Conservation (phyloP, 2,888 invertebrate genomes). For the Tenodera sinensis region DNA sequence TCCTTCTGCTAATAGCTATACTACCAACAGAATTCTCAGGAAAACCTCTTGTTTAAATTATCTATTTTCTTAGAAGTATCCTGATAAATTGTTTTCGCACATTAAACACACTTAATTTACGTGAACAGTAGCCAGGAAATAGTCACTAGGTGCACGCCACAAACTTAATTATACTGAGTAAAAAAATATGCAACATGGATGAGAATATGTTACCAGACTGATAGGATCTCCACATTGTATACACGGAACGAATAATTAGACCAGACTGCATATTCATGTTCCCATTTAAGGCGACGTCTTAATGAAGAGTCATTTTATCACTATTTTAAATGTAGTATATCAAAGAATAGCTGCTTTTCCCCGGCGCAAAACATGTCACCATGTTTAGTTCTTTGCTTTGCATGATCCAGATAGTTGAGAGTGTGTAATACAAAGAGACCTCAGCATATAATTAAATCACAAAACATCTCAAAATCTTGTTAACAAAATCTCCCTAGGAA, state of each 20-base stretch:
- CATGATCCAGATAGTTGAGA: too few relatives aligned
- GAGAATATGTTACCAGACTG: not conserved
- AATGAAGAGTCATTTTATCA: too few relatives aligned
- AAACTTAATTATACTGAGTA: not conserved
- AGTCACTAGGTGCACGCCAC: not conserved
- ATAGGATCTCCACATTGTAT: not conserved
- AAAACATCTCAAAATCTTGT: too few relatives aligned
- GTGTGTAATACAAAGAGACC: too few relatives aligned
- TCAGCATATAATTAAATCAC: too few relatives aligned
- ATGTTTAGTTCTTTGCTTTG: too few relatives aligned
- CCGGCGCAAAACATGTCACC: too few relatives aligned
- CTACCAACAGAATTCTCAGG: not conserved
- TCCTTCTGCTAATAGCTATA: not conserved
- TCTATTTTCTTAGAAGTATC: not conserved
- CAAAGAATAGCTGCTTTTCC: too few relatives aligned
- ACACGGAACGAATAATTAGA: not conserved
- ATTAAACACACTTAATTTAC: not conserved
- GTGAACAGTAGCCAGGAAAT: not conserved
- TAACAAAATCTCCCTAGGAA: too few relatives aligned
- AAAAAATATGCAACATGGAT: not conserved
- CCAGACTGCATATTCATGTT: not conserved
- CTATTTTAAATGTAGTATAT: too few relatives aligned
- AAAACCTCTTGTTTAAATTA: not conserved
- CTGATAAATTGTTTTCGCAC: not conserved
- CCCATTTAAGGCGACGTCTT: not conserved